Conservation (phyloP, 2,888 invertebrate species). For the Tenthredo scrophulariae region DNA sequence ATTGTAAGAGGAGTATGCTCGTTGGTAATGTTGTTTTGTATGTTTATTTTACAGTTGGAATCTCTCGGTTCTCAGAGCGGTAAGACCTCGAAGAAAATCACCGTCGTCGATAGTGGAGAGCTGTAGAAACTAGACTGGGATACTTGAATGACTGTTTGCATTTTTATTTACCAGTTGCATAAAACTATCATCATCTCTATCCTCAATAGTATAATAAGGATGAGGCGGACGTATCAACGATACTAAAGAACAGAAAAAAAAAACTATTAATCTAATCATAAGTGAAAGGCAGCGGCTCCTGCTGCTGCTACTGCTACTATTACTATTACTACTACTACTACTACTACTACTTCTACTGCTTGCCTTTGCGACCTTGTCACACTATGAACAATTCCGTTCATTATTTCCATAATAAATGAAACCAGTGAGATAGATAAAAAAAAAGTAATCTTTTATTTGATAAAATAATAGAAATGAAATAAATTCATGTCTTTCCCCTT, state of each 20-base stretch:
- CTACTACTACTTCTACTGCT: not conserved
- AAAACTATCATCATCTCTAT: constrained; percentile 64
- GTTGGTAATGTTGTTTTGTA: not conserved
- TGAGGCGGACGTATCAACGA: constrained; percentile 43
- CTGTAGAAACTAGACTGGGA: constrained; percentile 78
- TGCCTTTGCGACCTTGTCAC: not conserved
- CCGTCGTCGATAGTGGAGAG: constrained; percentile 91
- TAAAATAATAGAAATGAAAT: not conserved
- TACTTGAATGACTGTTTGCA: constrained; percentile 65
- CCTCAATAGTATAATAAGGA: constrained; percentile 37
- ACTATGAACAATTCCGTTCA: not conserved
- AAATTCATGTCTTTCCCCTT: not conserved
- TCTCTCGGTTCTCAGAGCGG: constrained; percentile 90
- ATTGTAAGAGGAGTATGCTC: not conserved
- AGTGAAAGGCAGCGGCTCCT: not conserved
- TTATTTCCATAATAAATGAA: not conserved
- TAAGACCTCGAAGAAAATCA: constrained; percentile 90
- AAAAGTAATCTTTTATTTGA: not conserved
- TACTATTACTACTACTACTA: not conserved
- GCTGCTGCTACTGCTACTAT: not conserved
- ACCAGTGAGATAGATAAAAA: constrained; percentile 7
- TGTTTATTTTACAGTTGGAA: constrained; percentile 80
- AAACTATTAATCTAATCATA: not conserved
- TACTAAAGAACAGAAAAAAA: not conserved
- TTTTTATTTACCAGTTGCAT: constrained; percentile 70